Conservation (phyloP, 2,888 invertebrate genomes). For the Mesorhabditis sp. region DNA sequence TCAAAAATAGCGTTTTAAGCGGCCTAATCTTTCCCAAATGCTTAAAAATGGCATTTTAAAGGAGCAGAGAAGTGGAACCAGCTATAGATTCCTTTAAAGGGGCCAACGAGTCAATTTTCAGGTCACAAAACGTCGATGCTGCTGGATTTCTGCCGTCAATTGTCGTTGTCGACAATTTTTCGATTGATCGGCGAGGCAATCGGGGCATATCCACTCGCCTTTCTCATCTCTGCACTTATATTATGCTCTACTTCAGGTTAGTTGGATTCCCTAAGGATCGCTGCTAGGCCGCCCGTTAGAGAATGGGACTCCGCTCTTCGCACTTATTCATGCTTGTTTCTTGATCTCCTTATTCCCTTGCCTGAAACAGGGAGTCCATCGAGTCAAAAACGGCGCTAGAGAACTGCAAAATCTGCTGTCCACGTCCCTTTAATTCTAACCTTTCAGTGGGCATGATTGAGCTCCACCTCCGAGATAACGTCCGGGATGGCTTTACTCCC, state of each 20-base stretch:
- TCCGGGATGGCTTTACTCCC: conserved; percentile 55
- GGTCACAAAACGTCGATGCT: background rate
- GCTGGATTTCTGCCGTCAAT: conserved; percentile 1
- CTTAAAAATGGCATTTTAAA: too few relatives aligned
- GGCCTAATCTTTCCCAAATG: too few relatives aligned
- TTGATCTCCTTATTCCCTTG: background rate
- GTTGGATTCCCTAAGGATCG: background rate
- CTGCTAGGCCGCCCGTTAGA: background rate
- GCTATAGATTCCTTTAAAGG: too few relatives aligned
- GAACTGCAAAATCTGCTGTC: background rate
- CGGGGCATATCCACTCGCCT: conserved; percentile 24
- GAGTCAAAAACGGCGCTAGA: background rate
- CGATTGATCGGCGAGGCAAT: conserved; percentile 4
- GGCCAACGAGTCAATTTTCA: background rate
- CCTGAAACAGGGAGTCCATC: background rate
- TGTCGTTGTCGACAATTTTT: background rate
- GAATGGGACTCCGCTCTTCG: background rate
- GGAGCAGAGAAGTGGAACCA: too few relatives aligned
- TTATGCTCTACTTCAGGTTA: conserved; percentile 23
- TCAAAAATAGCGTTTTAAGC: too few relatives aligned
- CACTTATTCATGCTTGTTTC: background rate
- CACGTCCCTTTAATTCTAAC: background rate
- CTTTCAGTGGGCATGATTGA: conserved; percentile 23
- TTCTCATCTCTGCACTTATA: conserved; percentile 33
- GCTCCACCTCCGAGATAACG: conserved; percentile 38